Evolutionary conservation across 2,113 vertebrate genomes (phyloP), one percentile per base, ranked within the genome.

Genomic region (Podiceps cristatus): DNA sequence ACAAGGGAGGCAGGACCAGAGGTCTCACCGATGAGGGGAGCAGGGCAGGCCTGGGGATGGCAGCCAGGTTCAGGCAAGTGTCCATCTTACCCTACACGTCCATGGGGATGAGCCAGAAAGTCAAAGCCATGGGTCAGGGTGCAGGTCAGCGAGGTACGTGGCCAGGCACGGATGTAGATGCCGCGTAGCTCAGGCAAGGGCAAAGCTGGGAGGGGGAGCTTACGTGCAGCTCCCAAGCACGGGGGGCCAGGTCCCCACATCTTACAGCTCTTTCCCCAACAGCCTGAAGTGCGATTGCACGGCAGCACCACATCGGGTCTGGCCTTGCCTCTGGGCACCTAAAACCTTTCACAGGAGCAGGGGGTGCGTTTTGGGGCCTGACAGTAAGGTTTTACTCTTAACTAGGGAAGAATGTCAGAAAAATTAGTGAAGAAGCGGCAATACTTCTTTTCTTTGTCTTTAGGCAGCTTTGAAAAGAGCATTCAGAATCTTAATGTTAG

Each of bases 131-230:
- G 47, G n/a, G 19, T 23, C 24, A 35, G 49, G 8, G n/a, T 20
- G 50, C 29, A n/a, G 29, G 31, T 40, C 16, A 37, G 67, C 12
- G 53, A 53, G 19, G 22, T 25, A 8, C 2, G 3, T 29, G 56
- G n/a, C 31, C 27, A 37, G 59, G 47, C 29, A 40, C 4, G n/a
- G 49, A 4, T 33, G 31, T 7, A n/a, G 35, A 22, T 0, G 1
- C 20, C 18, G 5, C 13, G 35, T 53, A 29, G 33, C 63, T 60
- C 19, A 29, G n/a, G n/a, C 20, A 31, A 68, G 10, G 40, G 18
- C 17, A 18, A 31, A 18, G 11, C 2, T 8, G 25, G 17, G 31
- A 59, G 52, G 25, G 10, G 18, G 52, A 74, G 25, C 20, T 74
- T 50, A 44, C 37, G 25, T 13, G 35, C 25, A 66, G 44, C 25